Conservation (phyloP, 2,113 vertebrate species). For the Balaenoptera acutorostrata region DNA sequence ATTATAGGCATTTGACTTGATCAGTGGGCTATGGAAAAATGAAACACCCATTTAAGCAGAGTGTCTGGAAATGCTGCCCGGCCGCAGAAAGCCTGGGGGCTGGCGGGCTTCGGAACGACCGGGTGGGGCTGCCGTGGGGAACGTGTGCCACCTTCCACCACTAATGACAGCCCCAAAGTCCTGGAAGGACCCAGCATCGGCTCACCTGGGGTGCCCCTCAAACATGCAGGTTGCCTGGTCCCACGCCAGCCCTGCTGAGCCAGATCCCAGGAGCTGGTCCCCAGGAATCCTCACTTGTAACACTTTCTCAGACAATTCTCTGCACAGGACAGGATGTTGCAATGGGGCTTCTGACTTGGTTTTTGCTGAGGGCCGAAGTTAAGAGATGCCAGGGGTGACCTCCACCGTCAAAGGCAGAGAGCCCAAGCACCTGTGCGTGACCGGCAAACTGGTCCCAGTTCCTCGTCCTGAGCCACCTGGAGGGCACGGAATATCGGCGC, state of each 20-base stretch:
- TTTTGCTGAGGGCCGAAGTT: not conserved
- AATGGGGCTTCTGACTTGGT: rapidly evolving
- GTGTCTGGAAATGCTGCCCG: not conserved
- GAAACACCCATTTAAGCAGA: not conserved
- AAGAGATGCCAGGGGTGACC: not conserved
- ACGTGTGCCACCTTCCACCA: rapidly evolving
- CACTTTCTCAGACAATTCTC: not conserved
- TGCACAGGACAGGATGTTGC: too few species aligned
- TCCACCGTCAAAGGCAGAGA: rapidly evolving
- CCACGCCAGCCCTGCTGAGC: not conserved
- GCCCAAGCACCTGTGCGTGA: rapidly evolving
- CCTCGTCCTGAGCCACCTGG: not conserved
- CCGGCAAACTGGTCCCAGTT: rapidly evolving
- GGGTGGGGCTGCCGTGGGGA: rapidly evolving
- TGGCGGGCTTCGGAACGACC: rapidly evolving
- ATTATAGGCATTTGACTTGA: not conserved
- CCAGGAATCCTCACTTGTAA: not conserved
- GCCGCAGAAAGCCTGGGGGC: not conserved
- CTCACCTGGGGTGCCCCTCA: too few species aligned
- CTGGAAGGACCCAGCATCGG: not conserved
- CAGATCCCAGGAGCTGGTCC: rapidly evolving
- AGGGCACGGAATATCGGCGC: rapidly evolving
- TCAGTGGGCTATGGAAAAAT: not conserved
- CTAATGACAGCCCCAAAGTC: not conserved
- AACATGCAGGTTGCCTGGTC: not conserved